Conservation (phyloP, 1,140 invertebrate genomes). For the Drosophila fuyamai region DNA sequence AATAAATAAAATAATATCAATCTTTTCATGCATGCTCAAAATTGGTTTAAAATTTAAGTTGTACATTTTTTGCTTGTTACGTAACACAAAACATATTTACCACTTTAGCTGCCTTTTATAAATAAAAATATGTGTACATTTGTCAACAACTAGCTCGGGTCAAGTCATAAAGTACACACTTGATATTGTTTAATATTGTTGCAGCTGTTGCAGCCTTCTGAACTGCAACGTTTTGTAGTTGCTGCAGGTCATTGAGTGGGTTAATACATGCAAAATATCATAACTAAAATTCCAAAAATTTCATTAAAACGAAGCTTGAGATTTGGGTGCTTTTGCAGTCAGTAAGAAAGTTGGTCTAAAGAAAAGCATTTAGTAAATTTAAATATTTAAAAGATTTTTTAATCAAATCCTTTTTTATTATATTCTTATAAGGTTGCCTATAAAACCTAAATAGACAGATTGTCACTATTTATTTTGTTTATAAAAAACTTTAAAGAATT, state of each 20-base stretch:
- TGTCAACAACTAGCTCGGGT: conserved; percentile 25
- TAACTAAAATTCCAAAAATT: conserved; percentile 10
- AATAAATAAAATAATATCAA: too few relatives aligned
- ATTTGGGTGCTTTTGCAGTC: neutral
- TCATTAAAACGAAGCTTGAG: neutral
- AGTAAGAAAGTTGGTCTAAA: neutral
- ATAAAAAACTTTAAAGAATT: neutral
- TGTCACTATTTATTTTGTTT: too few relatives aligned
- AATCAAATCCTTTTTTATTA: neutral
- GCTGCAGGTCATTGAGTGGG: conserved; percentile 15
- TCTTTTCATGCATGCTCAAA: too few relatives aligned
- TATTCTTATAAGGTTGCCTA: too few relatives aligned
- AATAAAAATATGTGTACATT: neutral
- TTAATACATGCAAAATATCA: conserved; percentile 5
- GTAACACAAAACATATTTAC: too few relatives aligned
- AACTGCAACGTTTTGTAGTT: conserved; percentile 15
- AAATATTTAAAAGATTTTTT: neutral
- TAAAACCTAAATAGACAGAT: too few relatives aligned
- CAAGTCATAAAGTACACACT: conserved; percentile 16
- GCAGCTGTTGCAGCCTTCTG: conserved; percentile 9
- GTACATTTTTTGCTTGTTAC: too few relatives aligned
- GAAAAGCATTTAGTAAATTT: neutral
- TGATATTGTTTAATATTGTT: conserved; percentile 14
- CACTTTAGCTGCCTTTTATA: neutral
- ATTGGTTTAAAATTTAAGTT: too few relatives aligned